phyloP scores from a whole-genome alignment of 2,797 vertebrate species.

The Characodon lateralis region DNA sequence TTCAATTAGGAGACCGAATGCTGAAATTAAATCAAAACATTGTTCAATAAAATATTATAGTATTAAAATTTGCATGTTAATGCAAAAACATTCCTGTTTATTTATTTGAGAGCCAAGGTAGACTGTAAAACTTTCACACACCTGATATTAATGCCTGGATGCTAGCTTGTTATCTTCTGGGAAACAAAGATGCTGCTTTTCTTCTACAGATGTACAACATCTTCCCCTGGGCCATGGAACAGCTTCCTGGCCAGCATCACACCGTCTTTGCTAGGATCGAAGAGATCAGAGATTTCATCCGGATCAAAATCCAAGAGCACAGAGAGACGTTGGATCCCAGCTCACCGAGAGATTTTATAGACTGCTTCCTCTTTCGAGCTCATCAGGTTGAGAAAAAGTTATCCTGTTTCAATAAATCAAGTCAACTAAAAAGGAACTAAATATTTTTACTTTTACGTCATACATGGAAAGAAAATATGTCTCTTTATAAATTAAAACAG shows the following conservation, averaged over 20 bases:
- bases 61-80: background rate
- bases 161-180: background rate
- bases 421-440: background rate
- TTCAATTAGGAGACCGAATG: background rate
- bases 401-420: background rate
- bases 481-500: background rate
- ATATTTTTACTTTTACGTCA: background rate
- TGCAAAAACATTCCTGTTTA: background rate
- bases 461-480: background rate
- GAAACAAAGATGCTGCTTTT: constrained; percentile 1
- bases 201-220: constrained; percentile 69
- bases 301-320: constrained; percentile 67
- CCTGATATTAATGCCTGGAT: background rate
- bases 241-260: constrained; percentile 67
- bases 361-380: constrained; percentile 78
- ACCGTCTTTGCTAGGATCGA: constrained; percentile 14
- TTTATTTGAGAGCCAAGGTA: background rate
- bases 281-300: constrained; percentile 63
- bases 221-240: constrained; percentile 72
- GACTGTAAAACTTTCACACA: background rate
- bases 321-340: constrained; percentile 62
- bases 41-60: background rate
- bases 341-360: constrained; percentile 74
- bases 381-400: constrained; percentile 53
- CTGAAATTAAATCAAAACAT: background rate